Conservation (phyloP, 2,888 invertebrate species). For the Eupeodes luniger region DNA sequence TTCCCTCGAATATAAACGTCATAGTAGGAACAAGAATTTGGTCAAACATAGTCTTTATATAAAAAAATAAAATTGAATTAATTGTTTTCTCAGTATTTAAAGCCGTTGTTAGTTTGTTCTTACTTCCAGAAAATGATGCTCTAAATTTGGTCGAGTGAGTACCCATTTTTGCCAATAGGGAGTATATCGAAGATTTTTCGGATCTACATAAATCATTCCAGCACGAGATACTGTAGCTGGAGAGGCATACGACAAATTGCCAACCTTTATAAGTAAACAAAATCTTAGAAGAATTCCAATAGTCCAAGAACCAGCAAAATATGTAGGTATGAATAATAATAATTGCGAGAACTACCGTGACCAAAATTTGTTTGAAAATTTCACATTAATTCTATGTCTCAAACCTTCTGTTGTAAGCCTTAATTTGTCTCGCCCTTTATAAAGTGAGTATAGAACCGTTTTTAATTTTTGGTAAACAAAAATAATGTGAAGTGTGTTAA, state of each 20-base stretch:
- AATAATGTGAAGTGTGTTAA: too few species aligned
- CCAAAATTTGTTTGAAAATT: too few species aligned
- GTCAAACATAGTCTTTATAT: slow-evolving; percentile 87
- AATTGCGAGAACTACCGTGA: too few species aligned
- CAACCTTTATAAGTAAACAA: slow-evolving; percentile 86
- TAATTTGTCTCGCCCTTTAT: too few species aligned
- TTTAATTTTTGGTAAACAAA: too few species aligned
- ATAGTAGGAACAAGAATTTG: slow-evolving; percentile 90
- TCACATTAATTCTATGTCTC: too few species aligned
- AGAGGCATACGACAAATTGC: slow-evolving; percentile 94
- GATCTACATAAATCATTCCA: slow-evolving; percentile 97
- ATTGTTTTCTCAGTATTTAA: background rate
- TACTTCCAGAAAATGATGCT: slow-evolving; percentile 84
- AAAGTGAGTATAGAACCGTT: too few species aligned
- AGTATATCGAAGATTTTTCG: slow-evolving; percentile 93
- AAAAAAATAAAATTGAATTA: background rate
- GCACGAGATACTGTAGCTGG: slow-evolving; percentile 96
- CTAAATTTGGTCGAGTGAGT: slow-evolving; percentile 85
- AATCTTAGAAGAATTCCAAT: background rate
- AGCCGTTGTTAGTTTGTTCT: background rate
- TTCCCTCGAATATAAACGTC: slow-evolving; percentile 89
- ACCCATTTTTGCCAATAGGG: slow-evolving; percentile 96
- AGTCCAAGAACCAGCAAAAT: too few species aligned
- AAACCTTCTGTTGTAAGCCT: too few species aligned
- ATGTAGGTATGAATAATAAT: too few species aligned